phyloP scores from a whole-genome alignment of 2,888 invertebrate species.

The Cantharis lateralis region DNA sequence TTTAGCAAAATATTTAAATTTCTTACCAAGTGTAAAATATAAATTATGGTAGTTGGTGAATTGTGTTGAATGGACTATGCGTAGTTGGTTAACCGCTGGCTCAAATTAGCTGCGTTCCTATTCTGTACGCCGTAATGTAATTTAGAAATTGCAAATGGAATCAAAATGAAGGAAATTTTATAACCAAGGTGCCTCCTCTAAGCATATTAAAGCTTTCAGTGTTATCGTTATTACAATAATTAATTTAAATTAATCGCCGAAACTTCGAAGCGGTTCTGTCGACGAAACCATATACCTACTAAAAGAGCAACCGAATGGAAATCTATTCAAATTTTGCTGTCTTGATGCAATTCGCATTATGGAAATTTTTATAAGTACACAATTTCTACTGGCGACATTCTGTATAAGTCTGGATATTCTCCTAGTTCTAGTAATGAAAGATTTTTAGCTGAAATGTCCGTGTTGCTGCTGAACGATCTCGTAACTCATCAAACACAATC shows the following conservation, averaged over 20 bases:
- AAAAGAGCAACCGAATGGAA: background rate
- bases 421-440: background rate
- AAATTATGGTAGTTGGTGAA: background rate
- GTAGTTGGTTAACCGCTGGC: background rate
- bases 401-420: background rate
- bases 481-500: background rate
- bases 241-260: background rate
- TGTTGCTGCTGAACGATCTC: background rate
- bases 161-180: background rate
- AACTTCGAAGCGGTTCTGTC: background rate
- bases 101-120: background rate
- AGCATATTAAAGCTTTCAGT: background rate
- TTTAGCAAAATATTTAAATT: background rate
- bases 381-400: background rate
- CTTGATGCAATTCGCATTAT: background rate
- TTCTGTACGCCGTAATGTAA: background rate
- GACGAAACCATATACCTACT: background rate
- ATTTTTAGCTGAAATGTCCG: too few relatives aligned
- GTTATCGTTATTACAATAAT: background rate
- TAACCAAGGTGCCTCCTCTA: background rate
- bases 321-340: background rate
- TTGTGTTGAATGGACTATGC: background rate
- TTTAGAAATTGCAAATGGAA: background rate
- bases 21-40: background rate
- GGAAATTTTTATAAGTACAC: background rate